phyloP scores from a whole-genome alignment of 2,113 vertebrate genomes.

The Lutjanus erythropterus region DNA sequence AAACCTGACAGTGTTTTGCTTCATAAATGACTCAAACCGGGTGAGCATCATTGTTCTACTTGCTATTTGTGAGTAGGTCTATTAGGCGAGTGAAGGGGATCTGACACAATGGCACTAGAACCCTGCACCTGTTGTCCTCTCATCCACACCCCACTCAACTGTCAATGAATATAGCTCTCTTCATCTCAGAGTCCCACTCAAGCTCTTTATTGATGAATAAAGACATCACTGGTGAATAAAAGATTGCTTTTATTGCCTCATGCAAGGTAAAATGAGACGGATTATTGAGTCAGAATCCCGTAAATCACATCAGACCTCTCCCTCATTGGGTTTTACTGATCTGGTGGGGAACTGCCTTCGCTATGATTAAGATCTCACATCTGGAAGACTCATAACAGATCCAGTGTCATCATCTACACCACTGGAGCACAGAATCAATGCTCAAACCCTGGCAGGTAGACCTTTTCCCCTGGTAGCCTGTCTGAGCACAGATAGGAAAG shows the following conservation, averaged over 20 bases:
- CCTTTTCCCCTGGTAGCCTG: conserved; percentile 18
- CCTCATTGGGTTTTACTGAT: conserved; percentile 77
- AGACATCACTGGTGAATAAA: conserved; percentile 61
- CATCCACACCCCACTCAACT: conserved; percentile 50
- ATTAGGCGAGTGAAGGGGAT: conserved; percentile 54
- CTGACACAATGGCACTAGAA: conserved; percentile 53
- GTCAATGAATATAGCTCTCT: conserved; percentile 62
- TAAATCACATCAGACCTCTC: conserved; percentile 66
- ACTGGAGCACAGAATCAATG: conserved; percentile 55
- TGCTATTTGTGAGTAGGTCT: conserved; percentile 52
- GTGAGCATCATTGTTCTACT: conserved; percentile 12
- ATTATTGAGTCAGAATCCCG: conserved; percentile 62
- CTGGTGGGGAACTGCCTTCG: conserved; percentile 43
- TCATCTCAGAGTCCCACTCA: conserved; percentile 70
- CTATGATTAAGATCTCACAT: conserved; percentile 75
- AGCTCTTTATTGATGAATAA: conserved; percentile 70
- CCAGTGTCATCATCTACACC: conserved; percentile 48
- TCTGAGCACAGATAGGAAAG: conserved; percentile 34
- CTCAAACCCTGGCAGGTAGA: conserved; percentile 15
- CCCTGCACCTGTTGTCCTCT: conserved; percentile 67
- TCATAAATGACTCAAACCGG: conserved; percentile 25
- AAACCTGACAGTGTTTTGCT: conserved; percentile 18
- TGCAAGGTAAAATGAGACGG: conserved; percentile 73
- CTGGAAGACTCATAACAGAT: conserved; percentile 51
- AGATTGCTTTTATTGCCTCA: conserved; percentile 71